Evolutionary conservation across 2,888 invertebrate species (phyloP).

Genomic region (Melolontha melolontha): DNA sequence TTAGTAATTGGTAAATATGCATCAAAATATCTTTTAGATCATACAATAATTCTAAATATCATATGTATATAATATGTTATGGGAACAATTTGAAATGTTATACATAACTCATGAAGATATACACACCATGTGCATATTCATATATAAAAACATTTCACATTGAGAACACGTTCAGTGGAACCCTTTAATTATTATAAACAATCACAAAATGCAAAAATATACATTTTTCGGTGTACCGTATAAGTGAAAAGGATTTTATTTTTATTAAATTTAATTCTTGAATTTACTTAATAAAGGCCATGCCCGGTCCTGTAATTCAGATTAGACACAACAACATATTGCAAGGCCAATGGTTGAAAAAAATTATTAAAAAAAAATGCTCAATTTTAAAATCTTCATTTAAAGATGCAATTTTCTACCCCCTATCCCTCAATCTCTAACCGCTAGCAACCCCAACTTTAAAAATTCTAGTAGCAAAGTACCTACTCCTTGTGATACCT

Average conservation of each 20-base stretch:
- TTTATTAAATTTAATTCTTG: constrained; percentile 51
- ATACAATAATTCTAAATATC: too few relatives aligned
- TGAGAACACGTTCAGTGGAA: constrained; percentile 67
- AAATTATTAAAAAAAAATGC: too few relatives aligned
- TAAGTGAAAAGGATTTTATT: constrained; percentile 58
- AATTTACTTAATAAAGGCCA: constrained; percentile 57
- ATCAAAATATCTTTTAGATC: too few relatives aligned
- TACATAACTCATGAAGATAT: constrained; percentile 44
- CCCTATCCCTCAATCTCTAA: too few relatives aligned
- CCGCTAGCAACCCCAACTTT: too few relatives aligned
- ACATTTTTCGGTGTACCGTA: constrained; percentile 32
- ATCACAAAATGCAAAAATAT: constrained; percentile 41
- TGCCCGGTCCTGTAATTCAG: constrained; percentile 57
- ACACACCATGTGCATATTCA: constrained; percentile 60
- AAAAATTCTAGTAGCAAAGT: too few relatives aligned
- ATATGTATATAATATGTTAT: neutral
- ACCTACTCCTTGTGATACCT: too few relatives aligned
- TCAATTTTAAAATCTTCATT: too few relatives aligned
- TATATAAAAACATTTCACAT: constrained; percentile 63
- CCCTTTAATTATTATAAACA: constrained; percentile 57
- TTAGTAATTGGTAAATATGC: too few relatives aligned
- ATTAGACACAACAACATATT: constrained; percentile 50
- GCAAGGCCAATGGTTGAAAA: too few relatives aligned
- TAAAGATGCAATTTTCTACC: too few relatives aligned
- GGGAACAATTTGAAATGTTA: constrained; percentile 39